These are phyloP conservation scores for Plutella xylostella DNA, from an alignment of 2,888 invertebrate species.

Conservation along the genomic window DNA sequence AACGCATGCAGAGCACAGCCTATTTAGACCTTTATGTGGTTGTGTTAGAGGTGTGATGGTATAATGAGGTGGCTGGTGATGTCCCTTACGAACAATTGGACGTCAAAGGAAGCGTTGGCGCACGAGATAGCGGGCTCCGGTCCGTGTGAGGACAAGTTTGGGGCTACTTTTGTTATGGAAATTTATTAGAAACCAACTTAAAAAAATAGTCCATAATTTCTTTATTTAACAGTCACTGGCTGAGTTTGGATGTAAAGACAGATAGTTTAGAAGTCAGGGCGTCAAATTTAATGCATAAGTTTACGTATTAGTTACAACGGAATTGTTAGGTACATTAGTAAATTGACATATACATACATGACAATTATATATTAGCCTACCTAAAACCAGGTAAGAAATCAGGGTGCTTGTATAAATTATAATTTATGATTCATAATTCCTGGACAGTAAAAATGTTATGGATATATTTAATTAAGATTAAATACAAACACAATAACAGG, in stretches of 20 bases:
- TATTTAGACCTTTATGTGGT: neutral
- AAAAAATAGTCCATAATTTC: neutral
- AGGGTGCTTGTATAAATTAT: too few relatives aligned
- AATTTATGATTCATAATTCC: too few relatives aligned
- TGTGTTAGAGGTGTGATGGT: too few relatives aligned
- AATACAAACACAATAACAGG: neutral
- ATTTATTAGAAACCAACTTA: neutral
- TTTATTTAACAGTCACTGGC: too few relatives aligned
- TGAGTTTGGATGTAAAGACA: neutral
- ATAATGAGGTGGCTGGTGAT: slow-evolving; percentile 9
- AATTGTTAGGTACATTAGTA: too few relatives aligned
- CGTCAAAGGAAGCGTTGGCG: slow-evolving; percentile 25
- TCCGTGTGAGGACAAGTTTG: neutral
- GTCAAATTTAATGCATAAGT: neutral
- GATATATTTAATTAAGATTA: neutral
- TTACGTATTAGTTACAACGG: too few relatives aligned
- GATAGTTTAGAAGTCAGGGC: neutral
- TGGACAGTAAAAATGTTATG: too few relatives aligned
- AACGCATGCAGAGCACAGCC: neutral
- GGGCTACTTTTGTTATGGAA: neutral
- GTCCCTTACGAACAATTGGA: slow-evolving; percentile 26
- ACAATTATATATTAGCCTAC: too few relatives aligned
- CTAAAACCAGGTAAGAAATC: too few relatives aligned
- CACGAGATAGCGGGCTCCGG: slow-evolving; percentile 5
- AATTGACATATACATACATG: too few relatives aligned